phyloP scores from a whole-genome alignment of 2,113 vertebrate species.

The Brachyistius frenatus region DNA sequence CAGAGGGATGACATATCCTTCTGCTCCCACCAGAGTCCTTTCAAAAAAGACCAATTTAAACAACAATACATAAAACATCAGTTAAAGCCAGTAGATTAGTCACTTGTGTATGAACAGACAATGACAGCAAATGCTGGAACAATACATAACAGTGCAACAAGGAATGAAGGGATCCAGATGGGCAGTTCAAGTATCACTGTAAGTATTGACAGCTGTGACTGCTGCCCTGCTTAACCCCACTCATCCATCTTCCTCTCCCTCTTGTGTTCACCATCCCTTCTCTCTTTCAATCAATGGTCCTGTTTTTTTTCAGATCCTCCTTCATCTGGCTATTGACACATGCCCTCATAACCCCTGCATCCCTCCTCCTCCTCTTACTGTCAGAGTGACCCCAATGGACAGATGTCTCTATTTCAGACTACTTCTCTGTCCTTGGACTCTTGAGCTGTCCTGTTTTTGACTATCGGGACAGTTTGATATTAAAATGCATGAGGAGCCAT shows the following conservation, averaged over 20 bases:
- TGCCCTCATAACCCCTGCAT: neutral
- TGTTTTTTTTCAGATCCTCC: conserved; percentile 32
- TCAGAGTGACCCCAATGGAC: conserved; percentile 63
- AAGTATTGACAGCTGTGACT: conserved; percentile 69
- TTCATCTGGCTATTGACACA: conserved; percentile 35
- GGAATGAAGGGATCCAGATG: conserved; percentile 45
- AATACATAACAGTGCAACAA: conserved; percentile 28
- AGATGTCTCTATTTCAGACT: conserved; percentile 71
- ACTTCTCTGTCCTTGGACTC: conserved; percentile 63
- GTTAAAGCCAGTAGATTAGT: conserved; percentile 12
- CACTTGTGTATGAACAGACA: conserved; percentile 9
- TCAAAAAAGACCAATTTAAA: conserved; percentile 27
- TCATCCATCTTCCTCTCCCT: conserved; percentile 64
- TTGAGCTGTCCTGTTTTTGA: conserved; percentile 62
- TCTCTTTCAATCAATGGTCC: conserved; percentile 62
- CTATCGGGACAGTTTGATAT: conserved; percentile 57
- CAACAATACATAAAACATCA: conserved; percentile 7
- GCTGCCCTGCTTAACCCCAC: conserved; percentile 66
- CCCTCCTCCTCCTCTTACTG: conserved; percentile 2
- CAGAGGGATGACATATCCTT: neutral
- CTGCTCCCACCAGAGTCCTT: neutral
- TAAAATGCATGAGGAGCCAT: conserved; percentile 80
- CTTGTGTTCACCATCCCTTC: conserved; percentile 36
- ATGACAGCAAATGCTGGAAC: conserved; percentile 29
- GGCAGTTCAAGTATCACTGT: conserved; percentile 52